Base-by-base conservation (phyloP, 2,888 invertebrate genomes). In the Dinocampus coccinellae region DNA sequence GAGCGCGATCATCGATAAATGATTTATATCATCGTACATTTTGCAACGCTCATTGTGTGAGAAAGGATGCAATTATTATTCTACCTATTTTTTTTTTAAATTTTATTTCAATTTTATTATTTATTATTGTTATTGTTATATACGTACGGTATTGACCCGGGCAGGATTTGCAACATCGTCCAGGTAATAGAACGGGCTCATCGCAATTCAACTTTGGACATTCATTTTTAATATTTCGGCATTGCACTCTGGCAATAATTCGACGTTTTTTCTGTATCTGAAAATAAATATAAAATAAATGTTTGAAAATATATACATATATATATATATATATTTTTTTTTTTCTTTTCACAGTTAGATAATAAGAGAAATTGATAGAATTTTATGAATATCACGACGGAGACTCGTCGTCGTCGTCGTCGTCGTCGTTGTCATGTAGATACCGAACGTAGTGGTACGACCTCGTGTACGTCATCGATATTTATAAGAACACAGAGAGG, bases 91-190 rank as follows among this genome's bases (percentile, higher is more conserved):
- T n/a, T n/a, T n/a, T n/a, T n/a, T n/a, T n/a, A n/a, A n/a, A n/a
- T n/a, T n/a, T n/a, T n/a, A n/a, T n/a, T n/a, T n/a, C n/a, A n/a
- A n/a, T n/a, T n/a, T n/a, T n/a, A n/a, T n/a, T n/a, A n/a, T n/a
- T n/a, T n/a, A n/a, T n/a, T n/a, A n/a, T n/a, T n/a, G n/a, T n/a
- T n/a, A n/a, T n/a, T n/a, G 9, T 36, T 57, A 64, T 16, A 53
- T 74, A 92, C 93, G 92, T 84, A 94, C 93, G 92, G 86, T 91
- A 90, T 73, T 95, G 94, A 76, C 94, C 95, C 7, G 95, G 95
- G 85, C 97, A 97, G 4, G 94, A 92, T 89, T 97, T 97, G 90
- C 97, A 97, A 89, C 97, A 97, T 81, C 94, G 91, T 76, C 95
- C 96, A 22, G 95, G 94, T 76, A 94, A 89, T 71, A 95, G 90